Conservation (phyloP, 1,140 invertebrate species). For the Bradysia coprophila region DNA sequence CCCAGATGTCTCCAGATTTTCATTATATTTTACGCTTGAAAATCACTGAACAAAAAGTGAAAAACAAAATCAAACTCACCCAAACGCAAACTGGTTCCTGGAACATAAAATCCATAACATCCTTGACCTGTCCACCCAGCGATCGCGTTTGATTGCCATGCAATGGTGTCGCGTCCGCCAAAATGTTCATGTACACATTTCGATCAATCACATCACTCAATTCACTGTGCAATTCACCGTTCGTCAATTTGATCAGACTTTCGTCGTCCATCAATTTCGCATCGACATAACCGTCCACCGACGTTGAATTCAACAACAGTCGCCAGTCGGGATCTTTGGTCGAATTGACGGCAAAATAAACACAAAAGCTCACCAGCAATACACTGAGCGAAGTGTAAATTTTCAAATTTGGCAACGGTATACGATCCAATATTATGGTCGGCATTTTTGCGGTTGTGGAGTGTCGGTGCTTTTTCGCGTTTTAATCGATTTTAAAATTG, state of each 20-base stretch:
- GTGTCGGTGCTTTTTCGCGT: no score
- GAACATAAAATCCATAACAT: slow-evolving; percentile 54
- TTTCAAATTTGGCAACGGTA: slow-evolving; percentile 64
- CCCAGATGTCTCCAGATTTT: no score
- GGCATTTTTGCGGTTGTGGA: slow-evolving; percentile 45
- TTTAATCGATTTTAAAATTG: no score
- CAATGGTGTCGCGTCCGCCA: not conserved
- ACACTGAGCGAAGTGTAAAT: slow-evolving; percentile 61
- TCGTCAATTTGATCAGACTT: not conserved
- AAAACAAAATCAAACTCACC: no score
- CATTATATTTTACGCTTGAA: no score
- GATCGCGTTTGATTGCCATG: slow-evolving; percentile 14
- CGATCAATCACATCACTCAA: not conserved
- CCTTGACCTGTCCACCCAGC: slow-evolving; percentile 29
- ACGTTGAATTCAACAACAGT: slow-evolving; percentile 2
- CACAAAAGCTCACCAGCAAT: slow-evolving; percentile 46
- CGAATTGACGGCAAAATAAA: slow-evolving; percentile 59
- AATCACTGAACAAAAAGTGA: no score
- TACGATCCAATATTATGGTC: slow-evolving; percentile 53
- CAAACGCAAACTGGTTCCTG: slow-evolving; percentile 70
- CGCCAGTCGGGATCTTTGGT: slow-evolving; percentile 49
- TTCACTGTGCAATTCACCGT: not conserved
- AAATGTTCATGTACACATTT: no score
- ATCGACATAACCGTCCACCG: not conserved
- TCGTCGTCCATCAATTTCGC: not conserved